phyloP scores from a whole-genome alignment of 2,113 vertebrate species.

The Columba janthina region DNA sequence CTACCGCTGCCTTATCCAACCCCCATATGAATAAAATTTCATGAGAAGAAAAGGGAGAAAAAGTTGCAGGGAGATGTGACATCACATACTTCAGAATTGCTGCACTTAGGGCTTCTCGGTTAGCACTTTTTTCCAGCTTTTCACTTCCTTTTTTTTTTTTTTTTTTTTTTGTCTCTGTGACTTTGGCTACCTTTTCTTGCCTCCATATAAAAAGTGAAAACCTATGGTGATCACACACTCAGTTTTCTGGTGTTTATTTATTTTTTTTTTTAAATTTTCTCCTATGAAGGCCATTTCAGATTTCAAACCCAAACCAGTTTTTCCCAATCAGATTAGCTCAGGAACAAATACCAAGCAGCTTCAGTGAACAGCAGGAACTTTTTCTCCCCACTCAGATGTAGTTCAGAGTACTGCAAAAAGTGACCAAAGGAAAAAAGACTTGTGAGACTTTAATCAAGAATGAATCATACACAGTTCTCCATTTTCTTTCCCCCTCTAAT shows the following conservation, averaged over 20 bases:
- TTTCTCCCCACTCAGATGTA: neutral
- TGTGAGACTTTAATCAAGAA: neutral
- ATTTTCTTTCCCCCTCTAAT: neutral
- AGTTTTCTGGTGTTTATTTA: neutral
- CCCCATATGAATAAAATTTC: neutral
- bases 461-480: neutral
- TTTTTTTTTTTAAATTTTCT: neutral
- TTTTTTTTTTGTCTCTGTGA: neutral
- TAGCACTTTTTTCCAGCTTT: neutral
- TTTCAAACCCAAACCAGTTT: neutral
- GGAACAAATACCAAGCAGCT: neutral
- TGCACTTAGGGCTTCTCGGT: neutral
- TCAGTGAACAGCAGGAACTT: neutral
- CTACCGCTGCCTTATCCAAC: neutral
- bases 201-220: neutral
- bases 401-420: neutral
- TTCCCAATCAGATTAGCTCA: neutral
- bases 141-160: neutral
- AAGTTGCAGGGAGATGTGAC: neutral
- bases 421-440: neutral
- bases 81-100: neutral
- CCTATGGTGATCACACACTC: neutral
- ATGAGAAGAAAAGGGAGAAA: neutral
- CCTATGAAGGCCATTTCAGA: neutral
- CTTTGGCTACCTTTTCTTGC: neutral